phyloP scores from a whole-genome alignment of 1,140 invertebrate species.

The Tribolium madens region DNA sequence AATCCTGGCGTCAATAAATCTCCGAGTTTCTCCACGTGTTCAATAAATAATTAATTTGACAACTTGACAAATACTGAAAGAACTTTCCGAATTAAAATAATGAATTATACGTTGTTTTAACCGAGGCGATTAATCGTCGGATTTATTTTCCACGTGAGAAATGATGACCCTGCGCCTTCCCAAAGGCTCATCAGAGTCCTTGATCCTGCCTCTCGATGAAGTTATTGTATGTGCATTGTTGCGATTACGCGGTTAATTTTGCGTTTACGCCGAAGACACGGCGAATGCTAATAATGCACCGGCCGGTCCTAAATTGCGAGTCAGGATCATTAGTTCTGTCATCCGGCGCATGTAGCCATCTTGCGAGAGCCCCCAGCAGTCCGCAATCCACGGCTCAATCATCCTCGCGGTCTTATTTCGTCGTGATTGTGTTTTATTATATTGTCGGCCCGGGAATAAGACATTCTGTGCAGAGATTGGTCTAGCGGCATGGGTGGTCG shows the following conservation, averaged over 20 bases:
- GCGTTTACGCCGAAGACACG: conserved; percentile 30
- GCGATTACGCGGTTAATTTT: conserved; percentile 39
- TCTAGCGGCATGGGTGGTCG: conserved; percentile 64
- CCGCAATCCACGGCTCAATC: conserved; percentile 62
- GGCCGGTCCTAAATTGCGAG: conserved; percentile 48
- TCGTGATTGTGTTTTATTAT: conserved; percentile 64
- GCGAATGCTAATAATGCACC: conserved; percentile 37
- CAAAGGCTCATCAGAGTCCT: too few relatives aligned
- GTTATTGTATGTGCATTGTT: conserved; percentile 36
- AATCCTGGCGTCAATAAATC: too few relatives aligned
- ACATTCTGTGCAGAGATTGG: conserved; percentile 64
- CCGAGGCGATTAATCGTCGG: too few relatives aligned
- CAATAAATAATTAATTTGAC: conserved; percentile 21
- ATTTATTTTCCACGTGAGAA: too few relatives aligned
- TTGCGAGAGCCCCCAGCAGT: conserved; percentile 55
- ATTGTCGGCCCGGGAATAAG: conserved; percentile 63
- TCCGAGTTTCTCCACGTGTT: background rate
- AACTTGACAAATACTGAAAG: background rate
- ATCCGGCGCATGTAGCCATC: conserved; percentile 54
- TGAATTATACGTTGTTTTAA: background rate
- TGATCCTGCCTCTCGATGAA: conserved; percentile 23
- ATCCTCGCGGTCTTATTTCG: conserved; percentile 61
- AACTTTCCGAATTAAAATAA: background rate
- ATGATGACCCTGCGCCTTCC: too few relatives aligned
- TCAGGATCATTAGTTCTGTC: conserved; percentile 55